Base-by-base conservation (phyloP, 2,888 invertebrate genomes). In the Sinhomidia bicolor region DNA sequence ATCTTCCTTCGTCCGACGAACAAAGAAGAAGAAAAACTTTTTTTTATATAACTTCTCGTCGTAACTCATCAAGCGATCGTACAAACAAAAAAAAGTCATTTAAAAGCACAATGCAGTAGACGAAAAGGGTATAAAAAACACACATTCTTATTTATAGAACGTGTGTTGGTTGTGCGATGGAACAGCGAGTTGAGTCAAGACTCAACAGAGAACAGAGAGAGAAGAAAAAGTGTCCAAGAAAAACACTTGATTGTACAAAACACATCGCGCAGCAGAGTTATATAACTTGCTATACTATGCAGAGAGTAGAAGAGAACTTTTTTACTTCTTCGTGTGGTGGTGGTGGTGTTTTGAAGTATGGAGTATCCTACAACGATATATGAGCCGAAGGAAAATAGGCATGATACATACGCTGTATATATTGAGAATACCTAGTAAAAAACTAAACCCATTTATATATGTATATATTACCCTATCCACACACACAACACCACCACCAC, bases 141-240 rank as follows among this genome's bases (percentile, higher is more conserved):
- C 54, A 54, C 54, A 54, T 54, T 54, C 54, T 54, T 54, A 54
- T 54, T 54, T 54, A 54, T 54, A 54, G 54, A 54, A 20, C n/a
- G 17, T 54, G 51, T 51, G 51, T 5, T 51, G 51, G n/a, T n/a
- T 51, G 51, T 20, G 54, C 1, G 54, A 5, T 17, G 6, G 4
- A 17, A 54, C 5, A n/a, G n/a, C n/a, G 54, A 54, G 54, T 7
- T 54, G 17, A 17, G 54, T 17, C 4, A 1, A 54, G 1, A 14
- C 36, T 36, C 57, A 6, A 23, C 23, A 10, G 23, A 17, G 3
- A 17, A n/a, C 17, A n/a, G 17, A 57, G 57, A 20, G 23, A 4
- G 17, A 14, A 62, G n/a, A 62, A 62, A 62, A 62, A 62, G 23
- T 62, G 62, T 62, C 62, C 62, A 62, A 62, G 54, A 54, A 17